Base-by-base conservation (phyloP, 2,888 invertebrate species). In the Drosophila meridionalis region DNA sequence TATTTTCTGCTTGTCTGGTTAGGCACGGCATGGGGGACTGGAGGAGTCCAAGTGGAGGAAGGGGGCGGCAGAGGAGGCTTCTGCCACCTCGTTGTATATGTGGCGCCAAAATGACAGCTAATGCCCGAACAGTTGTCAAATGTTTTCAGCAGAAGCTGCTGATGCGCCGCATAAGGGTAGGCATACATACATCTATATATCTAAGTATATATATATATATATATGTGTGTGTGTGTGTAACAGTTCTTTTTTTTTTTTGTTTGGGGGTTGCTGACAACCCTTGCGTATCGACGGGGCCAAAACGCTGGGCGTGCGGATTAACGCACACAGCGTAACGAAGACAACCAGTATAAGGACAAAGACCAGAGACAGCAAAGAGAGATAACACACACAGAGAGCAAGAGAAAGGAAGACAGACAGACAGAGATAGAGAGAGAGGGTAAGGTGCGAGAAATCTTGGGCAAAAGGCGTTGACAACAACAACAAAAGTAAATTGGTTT, bases 221-320 rank as follows among this genome's bases (percentile, higher is more conserved):
- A 11, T 11, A 26, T 40, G n/a, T 42, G 42, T 43, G 20, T 40
- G 42, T 28, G 12, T 45, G 12, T 45, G 20, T 58, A 48, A 42
- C 30, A 34, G 45, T 43, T 43, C 43, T 52, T 12, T 52, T 34
- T 34, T 20, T 36, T 36, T 26, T 63, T 55, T 20, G 32, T 57
- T 55, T 43, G 40, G 63, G 72, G 82, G 66, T 66, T 60, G 34
- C 60, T 69, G 73, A 65, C 76, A 87, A 84, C 81, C 89, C 83
- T 88, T 83, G 72, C 83, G 77, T 61, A 82, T 80, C 80, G 74
- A 69, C 57, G 42, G 69, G 40, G 58, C 72, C 67, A 36, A 88
- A 69, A 67, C 75, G 80, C 63, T 55, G 80, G 80, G 76, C 87
- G 71, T 73, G 80, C 87, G 78, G 81, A 84, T 86, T 88, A 83